phyloP scores from a whole-genome alignment of 2,113 vertebrate species.

The Mola mola region DNA sequence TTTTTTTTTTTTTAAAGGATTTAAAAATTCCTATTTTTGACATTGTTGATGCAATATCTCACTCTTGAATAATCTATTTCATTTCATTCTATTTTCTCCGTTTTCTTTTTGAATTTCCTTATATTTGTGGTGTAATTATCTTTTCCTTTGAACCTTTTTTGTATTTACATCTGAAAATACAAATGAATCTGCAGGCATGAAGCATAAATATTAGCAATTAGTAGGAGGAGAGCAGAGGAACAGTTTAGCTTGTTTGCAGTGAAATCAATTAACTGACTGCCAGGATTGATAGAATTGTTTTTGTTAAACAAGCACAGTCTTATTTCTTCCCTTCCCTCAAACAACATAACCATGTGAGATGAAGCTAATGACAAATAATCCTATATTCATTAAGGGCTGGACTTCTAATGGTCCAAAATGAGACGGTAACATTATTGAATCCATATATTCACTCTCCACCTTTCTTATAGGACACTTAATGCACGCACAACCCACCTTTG shows the following conservation, averaged over 20 bases:
- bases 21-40: not conserved
- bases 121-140: too few species aligned
- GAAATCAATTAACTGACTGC: too few species aligned
- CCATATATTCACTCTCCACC: not conserved
- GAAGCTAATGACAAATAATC: not conserved
- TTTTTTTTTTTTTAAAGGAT: not conserved
- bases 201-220: not conserved
- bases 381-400: not conserved
- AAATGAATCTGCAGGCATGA: not conserved
- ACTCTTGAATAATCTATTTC: too few species aligned
- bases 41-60: too few species aligned
- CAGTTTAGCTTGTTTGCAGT: too few species aligned
- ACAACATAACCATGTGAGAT: not conserved
- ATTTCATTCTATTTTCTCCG: not conserved
- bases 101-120: not conserved
- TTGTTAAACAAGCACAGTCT: too few species aligned
- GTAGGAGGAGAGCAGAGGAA: too few species aligned
- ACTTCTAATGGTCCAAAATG: not conserved
- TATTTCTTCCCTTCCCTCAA: too few species aligned
- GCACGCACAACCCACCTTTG: not conserved
- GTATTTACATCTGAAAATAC: too few species aligned
- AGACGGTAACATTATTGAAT: not conserved
- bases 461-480: not conserved
- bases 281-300: too few species aligned
- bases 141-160: not conserved